A percentile compares a stretch with the other conserved stretches of the same genome.
phyloP scores from a whole-genome alignment of 2,888 invertebrate genomes.

The Chelonus formosanus region DNA sequence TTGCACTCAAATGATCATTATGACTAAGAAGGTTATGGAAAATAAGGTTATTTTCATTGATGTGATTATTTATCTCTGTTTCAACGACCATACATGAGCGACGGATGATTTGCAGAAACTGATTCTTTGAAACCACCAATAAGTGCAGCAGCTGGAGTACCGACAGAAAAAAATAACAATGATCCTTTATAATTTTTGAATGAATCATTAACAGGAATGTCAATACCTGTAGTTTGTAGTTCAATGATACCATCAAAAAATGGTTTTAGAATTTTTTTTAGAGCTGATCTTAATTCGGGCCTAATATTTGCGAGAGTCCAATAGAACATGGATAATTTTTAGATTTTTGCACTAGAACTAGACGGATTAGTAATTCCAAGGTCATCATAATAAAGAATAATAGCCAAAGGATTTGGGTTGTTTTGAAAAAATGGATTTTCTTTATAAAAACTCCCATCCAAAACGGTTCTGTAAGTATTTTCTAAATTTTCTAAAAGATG shows the following conservation, averaged over 20 bases:
- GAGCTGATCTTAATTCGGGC: slow-evolving; percentile 38
- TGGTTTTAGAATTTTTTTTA: slow-evolving; percentile 35
- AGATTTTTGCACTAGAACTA: too few relatives aligned
- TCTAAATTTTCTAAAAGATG: too few relatives aligned
- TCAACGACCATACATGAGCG: slow-evolving; percentile 32
- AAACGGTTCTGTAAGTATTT: too few relatives aligned
- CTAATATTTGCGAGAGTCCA: slow-evolving; percentile 42
- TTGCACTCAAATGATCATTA: too few relatives aligned
- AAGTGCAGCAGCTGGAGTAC: slow-evolving; percentile 41
- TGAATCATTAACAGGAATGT: not conserved
- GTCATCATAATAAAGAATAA: too few relatives aligned
- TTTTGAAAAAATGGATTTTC: too few relatives aligned
- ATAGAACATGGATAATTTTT: slow-evolving; percentile 27
- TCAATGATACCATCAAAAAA: slow-evolving; percentile 38
- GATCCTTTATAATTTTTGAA: slow-evolving; percentile 39
- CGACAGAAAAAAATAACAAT: slow-evolving; percentile 39
- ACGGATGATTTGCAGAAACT: slow-evolving; percentile 40
- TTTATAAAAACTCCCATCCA: too few relatives aligned
- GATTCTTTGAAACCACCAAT: slow-evolving; percentile 44
- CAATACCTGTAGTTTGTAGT: slow-evolving; percentile 31
- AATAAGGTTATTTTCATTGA: too few relatives aligned
- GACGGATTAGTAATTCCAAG: too few relatives aligned
- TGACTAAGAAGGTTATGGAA: too few relatives aligned
- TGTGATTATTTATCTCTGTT: too few relatives aligned
- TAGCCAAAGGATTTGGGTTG: too few relatives aligned